These are phyloP conservation scores for Apistogramma diplotaenia DNA, from an alignment of 2,113 vertebrate species.

Conservation along the genomic window DNA sequence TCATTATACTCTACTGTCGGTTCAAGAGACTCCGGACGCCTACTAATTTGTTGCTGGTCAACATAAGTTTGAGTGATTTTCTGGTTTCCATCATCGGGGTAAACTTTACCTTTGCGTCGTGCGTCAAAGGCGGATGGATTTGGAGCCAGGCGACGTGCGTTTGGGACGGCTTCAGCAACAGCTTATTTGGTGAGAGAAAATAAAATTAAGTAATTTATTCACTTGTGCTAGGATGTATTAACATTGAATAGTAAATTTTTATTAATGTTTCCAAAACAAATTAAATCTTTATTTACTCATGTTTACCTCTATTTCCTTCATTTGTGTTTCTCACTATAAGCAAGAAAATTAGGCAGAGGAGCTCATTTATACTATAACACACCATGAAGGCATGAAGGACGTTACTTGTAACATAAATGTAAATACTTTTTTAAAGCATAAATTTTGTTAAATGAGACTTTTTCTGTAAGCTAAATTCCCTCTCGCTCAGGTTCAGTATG, in stretches of 20 bases:
- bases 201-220: background rate
- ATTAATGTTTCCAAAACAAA: background rate
- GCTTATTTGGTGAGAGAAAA: constrained; percentile 85
- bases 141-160: constrained; percentile 83
- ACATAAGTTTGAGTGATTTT: constrained; percentile 86
- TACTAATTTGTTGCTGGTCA: constrained; percentile 83
- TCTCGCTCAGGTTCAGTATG: too few relatives aligned
- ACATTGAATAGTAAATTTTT: background rate
- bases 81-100: constrained; percentile 83
- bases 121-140: constrained; percentile 82
- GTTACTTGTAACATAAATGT: background rate
- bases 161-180: constrained; percentile 93
- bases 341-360: background rate
- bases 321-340: background rate
- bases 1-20: constrained; percentile 83
- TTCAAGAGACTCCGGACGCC: constrained; percentile 86
- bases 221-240: background rate
- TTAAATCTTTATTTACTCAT: background rate
- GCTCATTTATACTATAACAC: background rate
- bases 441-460: background rate
- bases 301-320: background rate
- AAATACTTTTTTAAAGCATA: background rate
- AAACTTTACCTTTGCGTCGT: constrained; percentile 86
- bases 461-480: background rate
- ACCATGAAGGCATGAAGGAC: background rate